Conservation (phyloP, 2,888 invertebrate species). For the Chaetogeoica ovagalla region DNA sequence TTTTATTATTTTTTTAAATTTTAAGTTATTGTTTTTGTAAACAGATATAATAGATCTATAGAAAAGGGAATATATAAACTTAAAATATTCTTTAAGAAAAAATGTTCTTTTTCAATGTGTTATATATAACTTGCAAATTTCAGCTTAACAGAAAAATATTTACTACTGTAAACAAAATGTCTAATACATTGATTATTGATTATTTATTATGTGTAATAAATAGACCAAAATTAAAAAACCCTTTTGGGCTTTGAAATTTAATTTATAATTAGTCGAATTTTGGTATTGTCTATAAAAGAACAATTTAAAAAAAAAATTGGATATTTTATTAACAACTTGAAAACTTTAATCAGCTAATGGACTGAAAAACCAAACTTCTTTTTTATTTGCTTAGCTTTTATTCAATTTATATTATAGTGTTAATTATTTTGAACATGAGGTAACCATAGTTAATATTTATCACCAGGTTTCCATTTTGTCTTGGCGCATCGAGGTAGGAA, state of each 20-base stretch:
- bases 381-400: conserved; percentile 52
- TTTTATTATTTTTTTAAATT: conserved; percentile 1
- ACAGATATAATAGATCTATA: conserved; percentile 29
- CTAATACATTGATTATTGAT: no score
- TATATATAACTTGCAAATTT: not conserved
- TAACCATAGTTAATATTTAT: conserved; percentile 49
- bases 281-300: conserved; percentile 7
- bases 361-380: conserved; percentile 46
- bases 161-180: not conserved
- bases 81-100: not conserved
- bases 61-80: conserved; percentile 43
- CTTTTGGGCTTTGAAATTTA: not conserved
- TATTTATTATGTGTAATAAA: not conserved
- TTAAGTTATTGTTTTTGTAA: conserved; percentile 16
- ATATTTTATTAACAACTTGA: conserved; percentile 42
- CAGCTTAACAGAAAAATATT: conserved; percentile 16
- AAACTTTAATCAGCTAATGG: conserved; percentile 43
- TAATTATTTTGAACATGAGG: conserved; percentile 25
- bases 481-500: conserved; percentile 46
- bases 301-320: not conserved
- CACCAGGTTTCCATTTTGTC: conserved; percentile 46
- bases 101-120: conserved; percentile 22
- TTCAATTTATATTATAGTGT: conserved; percentile 15
- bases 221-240: not conserved
- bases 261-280: conserved; percentile 19